phyloP scores from a whole-genome alignment of 2,113 vertebrate genomes.

The Heptranchias perlo region DNA sequence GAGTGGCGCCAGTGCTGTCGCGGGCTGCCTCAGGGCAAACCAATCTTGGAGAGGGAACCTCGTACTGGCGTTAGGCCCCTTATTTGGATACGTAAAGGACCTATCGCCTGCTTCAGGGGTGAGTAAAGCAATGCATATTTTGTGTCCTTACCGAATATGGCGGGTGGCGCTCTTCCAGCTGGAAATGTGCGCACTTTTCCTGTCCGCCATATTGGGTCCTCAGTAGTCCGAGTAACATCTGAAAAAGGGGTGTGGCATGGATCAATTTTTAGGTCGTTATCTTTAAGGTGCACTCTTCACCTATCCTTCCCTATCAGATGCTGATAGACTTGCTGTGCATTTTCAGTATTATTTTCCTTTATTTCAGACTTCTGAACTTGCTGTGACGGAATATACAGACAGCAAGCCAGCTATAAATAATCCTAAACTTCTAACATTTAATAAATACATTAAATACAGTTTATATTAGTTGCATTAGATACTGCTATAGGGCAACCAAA shows the following conservation, averaged over 20 bases:
- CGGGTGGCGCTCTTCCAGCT: background rate
- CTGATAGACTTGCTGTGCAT: background rate
- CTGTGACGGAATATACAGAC: background rate
- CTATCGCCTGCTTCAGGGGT: too few relatives aligned
- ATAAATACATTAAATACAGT: constrained; percentile 36
- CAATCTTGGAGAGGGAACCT: background rate
- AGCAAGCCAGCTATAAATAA: background rate
- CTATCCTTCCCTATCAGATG: background rate
- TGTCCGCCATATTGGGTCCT: background rate
- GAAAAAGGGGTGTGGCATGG: background rate
- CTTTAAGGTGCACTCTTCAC: background rate
- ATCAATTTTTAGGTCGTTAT: background rate
- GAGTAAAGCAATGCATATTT: background rate
- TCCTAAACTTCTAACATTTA: constrained; percentile 32
- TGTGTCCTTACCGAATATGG: background rate
- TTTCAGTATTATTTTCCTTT: background rate
- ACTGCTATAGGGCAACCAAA: constrained; percentile 29
- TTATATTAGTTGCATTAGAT: constrained; percentile 19
- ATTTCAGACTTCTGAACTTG: constrained; percentile 31
- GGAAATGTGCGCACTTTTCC: background rate
- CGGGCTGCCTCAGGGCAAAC: background rate
- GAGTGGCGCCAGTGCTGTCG: background rate
- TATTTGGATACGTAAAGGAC: background rate
- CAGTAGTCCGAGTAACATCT: background rate
- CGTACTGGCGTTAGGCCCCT: background rate